Evolutionary conservation across 2,797 vertebrate species (phyloP), one percentile per base, ranked within the genome.

Genomic region (Peromyscus melanophrys): DNA sequence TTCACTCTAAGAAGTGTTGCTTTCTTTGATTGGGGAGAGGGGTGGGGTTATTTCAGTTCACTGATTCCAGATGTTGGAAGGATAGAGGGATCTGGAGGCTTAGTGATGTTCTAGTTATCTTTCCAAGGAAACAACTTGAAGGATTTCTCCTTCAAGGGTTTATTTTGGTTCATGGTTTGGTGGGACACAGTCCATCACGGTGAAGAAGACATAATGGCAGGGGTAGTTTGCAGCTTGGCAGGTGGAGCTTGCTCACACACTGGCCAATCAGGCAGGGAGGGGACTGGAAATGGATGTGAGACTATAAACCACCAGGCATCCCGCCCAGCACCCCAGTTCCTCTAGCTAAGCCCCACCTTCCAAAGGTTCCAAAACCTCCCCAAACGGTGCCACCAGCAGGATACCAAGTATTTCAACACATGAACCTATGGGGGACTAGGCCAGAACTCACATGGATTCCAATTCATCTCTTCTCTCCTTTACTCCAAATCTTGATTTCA

Each of bases 21-120:
- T 94, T 57, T 90, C n/a, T 83, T 95, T 82, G 69, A 59, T 59
- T 76, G 49, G 34, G 81, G 40, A 46, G 57, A 77, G 52, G 29
- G 65, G 3, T 14, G 37, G 37, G 23, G 5, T 21, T 59, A 46
- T n/a, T 88, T 37, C 21, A 84, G 37, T 3, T 52, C 23, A 75
- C 2, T 13, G 34, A 77, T 19, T 80, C n/a, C 34, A 57, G 71
- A 10, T 37, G 75, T 89, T 13, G 40, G 23, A 92, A 52, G 37
- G 21, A 40, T 40, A 31, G 59, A 93, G 31, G 14, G 43, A 14
- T 46, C 63, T 31, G 78, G 75, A 84, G 43, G 6, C 27, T 13
- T 12, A 71, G 49, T 40, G 57, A 95, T 71, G 49, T 27, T 8
- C 25, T 29, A 73, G 67, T 40, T 87, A 73, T 43, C 84, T 71